Base-by-base conservation (phyloP, 2,797 vertebrate genomes). In the Gastrophryne carolinensis region DNA sequence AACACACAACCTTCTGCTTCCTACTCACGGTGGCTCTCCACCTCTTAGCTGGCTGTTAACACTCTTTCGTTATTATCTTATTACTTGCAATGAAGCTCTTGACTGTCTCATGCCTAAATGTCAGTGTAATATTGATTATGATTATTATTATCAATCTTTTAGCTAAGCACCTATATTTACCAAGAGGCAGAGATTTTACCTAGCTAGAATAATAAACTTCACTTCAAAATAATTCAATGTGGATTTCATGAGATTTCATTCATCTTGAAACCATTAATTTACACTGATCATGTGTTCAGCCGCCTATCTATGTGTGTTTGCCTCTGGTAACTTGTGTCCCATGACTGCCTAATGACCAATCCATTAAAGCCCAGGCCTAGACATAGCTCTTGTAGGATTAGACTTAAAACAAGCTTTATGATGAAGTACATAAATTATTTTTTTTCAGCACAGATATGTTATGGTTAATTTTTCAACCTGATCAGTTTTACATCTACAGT, bases 221-320 rank as follows among this genome's bases (percentile, higher is more conserved):
- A 53, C 37, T 80, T 75, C 81, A 85, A 21, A 84, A 82, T 83
- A 84, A 84, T 79, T 88, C 85, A 88, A 91, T 91, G 92, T 95
- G 94, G 94, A 93, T 95, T 95, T 96, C 90, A 90, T 89, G 86
- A 89, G 87, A 86, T 89, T 87, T 89, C 90, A 89, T 90, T 88
- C 89, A 90, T 90, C 85, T 83, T 87, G 85, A 84, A 73, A 70
- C 85, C 89, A 90, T 89, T 86, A 92, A 90, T 90, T 86, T 90
- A 90, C 88, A 86, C 88, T 89, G 89, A 89, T 86, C 92, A 91
- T 88, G 85, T 90, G 82, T 82, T 80, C 86, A 84, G 83, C 85
- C 66, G 87, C 86, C 86, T 87, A 83, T 66, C 66, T 71, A 78
- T 73, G 64, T 79, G 54, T 80, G 62, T 72, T 75, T 80, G 73